Evolutionary conservation across 2,797 vertebrate genomes (phyloP), one percentile per base, ranked within the genome.

Genomic region (Sebastes minor): DNA sequence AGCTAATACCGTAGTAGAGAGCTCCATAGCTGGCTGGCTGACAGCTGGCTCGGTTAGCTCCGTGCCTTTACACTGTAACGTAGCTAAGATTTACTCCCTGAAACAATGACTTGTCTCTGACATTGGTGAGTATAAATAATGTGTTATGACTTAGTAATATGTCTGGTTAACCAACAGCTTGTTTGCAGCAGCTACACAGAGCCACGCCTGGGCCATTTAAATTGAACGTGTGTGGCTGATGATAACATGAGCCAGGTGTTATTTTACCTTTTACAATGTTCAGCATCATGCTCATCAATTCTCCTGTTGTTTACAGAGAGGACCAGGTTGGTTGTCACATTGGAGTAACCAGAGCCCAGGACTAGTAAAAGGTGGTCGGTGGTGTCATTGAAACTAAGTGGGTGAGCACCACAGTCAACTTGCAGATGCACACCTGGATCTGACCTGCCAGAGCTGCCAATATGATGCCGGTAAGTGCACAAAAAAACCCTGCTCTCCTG

Each of bases 381-480:
- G 81, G 71, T 74, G 74, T 74, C 86, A 38, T 80, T 33, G 78
- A 80, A 74, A 82, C 84, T 35, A 67, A 65, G 71, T 8, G 71
- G 76, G 33, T 32, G 81, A 88, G 59, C 78, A 13, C 59, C 28
- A 33, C 16, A 71, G 49, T 57, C 74, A 11, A 56, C 65, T 46
- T 30, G 81, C 84, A 49, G 83, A 93, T 92, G 91, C 70, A 52
- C 76, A 27, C 59, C 78, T 80, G 63, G 81, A 53, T 91, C 64
- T 85, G 89, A 92, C 83, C 89, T 66, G 33, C 71, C 72, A 79
- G 22, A 89, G 72, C 87, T 88, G 78, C 89, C 87, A 91, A 32
- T 56, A 95, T 95, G 94, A 95, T 95, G 93, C 94, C 94, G 78
- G 94, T 95, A 79, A 91, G 93, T 94, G 22, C 18, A 64, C 46